These are phyloP conservation scores for Furnarius figulus DNA, from an alignment of 2,113 vertebrate genomes.

Conservation along the genomic window DNA sequence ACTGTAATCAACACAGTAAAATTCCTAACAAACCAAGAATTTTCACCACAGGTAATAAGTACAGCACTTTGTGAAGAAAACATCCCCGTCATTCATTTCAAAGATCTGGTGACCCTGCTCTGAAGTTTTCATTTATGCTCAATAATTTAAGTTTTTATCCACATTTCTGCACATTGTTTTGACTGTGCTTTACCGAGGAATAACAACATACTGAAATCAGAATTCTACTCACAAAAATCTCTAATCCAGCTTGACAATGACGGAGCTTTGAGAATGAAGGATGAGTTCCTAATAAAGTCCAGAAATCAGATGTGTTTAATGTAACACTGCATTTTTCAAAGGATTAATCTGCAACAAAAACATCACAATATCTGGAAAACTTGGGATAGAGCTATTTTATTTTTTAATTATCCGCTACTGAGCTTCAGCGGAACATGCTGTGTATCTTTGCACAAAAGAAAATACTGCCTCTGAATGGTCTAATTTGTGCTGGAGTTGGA, in stretches of 20 bases:
- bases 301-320: not conserved
- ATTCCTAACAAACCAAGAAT: not conserved
- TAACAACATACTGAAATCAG: not conserved
- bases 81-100: not conserved
- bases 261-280: not conserved
- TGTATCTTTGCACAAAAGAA: not conserved
- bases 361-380: not conserved
- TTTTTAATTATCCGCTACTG: not conserved
- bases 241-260: not conserved
- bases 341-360: not conserved
- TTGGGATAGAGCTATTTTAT: not conserved
- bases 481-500: not conserved
- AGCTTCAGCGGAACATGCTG: not conserved
- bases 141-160: not conserved
- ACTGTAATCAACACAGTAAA: not conserved
- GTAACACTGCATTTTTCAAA: not conserved
- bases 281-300: not conserved
- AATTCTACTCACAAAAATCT: not conserved
- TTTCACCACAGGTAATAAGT: not conserved
- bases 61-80: not conserved
- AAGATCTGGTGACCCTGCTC: not conserved
- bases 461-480: not conserved
- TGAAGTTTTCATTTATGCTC: not conserved
- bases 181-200: not conserved
- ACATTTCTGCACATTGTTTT: not conserved